Base-by-base conservation (phyloP, 1,140 invertebrate genomes). In the Cyphomyrmex costatus region DNA sequence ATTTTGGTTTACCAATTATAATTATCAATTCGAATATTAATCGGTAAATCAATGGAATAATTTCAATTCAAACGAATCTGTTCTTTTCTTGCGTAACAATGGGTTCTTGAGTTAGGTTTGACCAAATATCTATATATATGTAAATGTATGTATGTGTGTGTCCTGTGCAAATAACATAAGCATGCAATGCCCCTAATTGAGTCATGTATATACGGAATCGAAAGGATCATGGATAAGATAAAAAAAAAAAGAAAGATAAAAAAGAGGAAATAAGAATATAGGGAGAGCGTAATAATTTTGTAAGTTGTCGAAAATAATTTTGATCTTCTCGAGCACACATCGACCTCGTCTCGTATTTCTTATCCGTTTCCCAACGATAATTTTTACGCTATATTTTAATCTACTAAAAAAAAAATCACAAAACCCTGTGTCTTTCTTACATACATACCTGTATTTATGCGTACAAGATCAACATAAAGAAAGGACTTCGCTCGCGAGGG, bases 341-440 rank as follows among this genome's bases (percentile, higher is more conserved):
- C 33, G 36, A 68, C 24, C 12, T 68, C 19, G 16, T 78, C 60
- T 65, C 76, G 27, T 30, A 78, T 49, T 21, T 65, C 60, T 79
- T 79, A 63, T 33, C 42, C 27, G n/a, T 79, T 79, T 65, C 30
- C 33, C 36, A 42, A 24, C 14, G 21, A 36, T 46, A n/a, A 24
- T 66, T 53, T 24, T n/a, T 61, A 68, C 77, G 49, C 63, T 30
- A 30, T 51, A 24, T 14, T 49, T 79, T 79, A 66, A 66, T 53
- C 46, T 66, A 53, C n/a, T 27, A 7, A 42, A 51, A 68, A 7
- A 42, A 51, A 68, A 61, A 66, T 66, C 19, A 79, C 49, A 63
- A 79, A 27, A 79, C 42, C 33, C 71, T 36, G 71, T 76, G 71
- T 76, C 30, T 16, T 56, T 76, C 53, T 76, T 58, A 14, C 71